Evolutionary conservation across 2,797 vertebrate species (phyloP).

Genomic region (Nannoperca obscura): DNA sequence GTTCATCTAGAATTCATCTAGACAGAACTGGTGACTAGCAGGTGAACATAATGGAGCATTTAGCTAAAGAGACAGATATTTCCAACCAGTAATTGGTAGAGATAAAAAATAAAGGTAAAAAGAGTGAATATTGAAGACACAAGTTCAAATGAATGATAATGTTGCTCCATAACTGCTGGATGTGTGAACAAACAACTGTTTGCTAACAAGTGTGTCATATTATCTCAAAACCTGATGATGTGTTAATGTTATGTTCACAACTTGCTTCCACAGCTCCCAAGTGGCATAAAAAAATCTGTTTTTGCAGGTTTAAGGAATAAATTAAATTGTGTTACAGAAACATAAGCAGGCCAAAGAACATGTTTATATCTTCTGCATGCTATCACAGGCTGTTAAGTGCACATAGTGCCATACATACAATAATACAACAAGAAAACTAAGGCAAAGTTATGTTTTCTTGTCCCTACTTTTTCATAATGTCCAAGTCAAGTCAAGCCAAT

Average conservation of each 20-base stretch:
- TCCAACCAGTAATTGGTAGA: neutral
- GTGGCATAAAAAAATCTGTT: neutral
- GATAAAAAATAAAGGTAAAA: neutral
- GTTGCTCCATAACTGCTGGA: too few relatives aligned
- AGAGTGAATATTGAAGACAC: neutral
- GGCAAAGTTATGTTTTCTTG: conserved; percentile 11
- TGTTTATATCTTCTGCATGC: neutral
- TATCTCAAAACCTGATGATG: too few relatives aligned
- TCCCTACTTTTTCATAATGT: neutral
- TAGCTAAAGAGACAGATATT: neutral
- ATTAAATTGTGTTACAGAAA: neutral
- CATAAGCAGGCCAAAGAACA: neutral
- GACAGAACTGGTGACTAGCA: neutral
- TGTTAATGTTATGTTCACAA: neutral
- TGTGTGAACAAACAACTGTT: neutral
- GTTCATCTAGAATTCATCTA: neutral
- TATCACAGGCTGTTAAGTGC: neutral
- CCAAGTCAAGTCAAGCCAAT: too few relatives aligned
- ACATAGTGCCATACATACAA: neutral
- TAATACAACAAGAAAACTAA: neutral
- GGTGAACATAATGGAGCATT: neutral
- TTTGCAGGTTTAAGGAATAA: neutral
- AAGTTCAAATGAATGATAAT: neutral
- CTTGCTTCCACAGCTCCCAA: neutral
- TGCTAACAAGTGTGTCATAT: neutral